Base-by-base conservation (phyloP, 1,140 invertebrate species). In the Gonioctena quinquepunctata region DNA sequence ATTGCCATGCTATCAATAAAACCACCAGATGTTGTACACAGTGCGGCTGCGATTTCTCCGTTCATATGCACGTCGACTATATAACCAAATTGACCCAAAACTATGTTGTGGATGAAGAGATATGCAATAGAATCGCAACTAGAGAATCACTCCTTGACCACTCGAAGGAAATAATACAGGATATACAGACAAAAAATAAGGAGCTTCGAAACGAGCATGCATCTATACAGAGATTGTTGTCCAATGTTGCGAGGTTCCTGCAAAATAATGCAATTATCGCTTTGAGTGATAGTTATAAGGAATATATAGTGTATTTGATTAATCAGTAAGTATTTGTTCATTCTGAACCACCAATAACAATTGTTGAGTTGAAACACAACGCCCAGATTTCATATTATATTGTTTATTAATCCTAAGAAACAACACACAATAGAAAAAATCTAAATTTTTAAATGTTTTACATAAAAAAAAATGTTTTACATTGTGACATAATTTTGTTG, bases 61-160 rank as follows among this genome's bases (percentile, higher is more conserved):
- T 73, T 3, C 77, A 79, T 25, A 77, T 79, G 77, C 77, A 79
- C 57, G 75, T 79, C n/a, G 77, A 79, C 42, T 79, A 79, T 68
- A 60, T 70, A 27, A 79, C 76, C 1, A 49, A 70, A 59, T 77
- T 72, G 8, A 48, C 49, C 8, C 23, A 73, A 7, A 73, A 66
- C 22, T 28, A 69, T 61, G 71, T 72, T 22, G 33, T 68, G 8
- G 74, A 77, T 50, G 52, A 66, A 11, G 59, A 33, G 3, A 60
- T 77, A 7, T 33, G 57, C 25, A 22, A 57, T 7, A 60, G 54
- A 19, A 79, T 79, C 21, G 72, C 69, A 25, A 68, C 66, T 11
- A 74, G 42, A 42, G 61, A 74, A 48, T 8, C 49, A 25, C 70
- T 69, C 1, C 26, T 79, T 7, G 68, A 66, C 28, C 48, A 76